These are phyloP conservation scores for Phocides pigmalion DNA, from an alignment of 1,140 invertebrate genomes.

Conservation along the genomic window DNA sequence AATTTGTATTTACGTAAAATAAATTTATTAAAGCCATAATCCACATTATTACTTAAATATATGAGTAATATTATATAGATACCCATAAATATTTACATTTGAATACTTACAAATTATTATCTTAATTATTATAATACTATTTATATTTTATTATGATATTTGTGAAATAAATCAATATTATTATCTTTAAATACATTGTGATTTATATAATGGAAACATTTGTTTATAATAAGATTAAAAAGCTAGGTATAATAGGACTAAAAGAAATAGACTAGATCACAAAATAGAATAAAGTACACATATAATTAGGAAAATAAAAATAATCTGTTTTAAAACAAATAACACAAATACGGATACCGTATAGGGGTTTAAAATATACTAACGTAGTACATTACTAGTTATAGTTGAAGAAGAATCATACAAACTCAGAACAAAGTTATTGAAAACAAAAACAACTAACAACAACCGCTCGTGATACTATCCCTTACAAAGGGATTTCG, in stretches of 20 bases:
- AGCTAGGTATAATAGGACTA: conserved; percentile 50
- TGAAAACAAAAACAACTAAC: conserved; percentile 69
- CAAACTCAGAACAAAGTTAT: conserved; percentile 73
- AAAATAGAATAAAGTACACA: conserved; percentile 38
- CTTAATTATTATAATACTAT: too few relatives aligned
- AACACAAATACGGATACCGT: conserved; percentile 82
- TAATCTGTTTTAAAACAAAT: conserved; percentile 64
- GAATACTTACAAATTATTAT: too few relatives aligned
- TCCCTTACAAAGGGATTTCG: conserved; percentile 66
- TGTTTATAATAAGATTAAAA: conserved; percentile 34
- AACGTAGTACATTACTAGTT: conserved; percentile 76
- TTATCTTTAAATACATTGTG: conserved; percentile 28
- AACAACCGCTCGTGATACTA: conserved; percentile 46
- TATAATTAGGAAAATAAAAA: conserved; percentile 44
- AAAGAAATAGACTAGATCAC: conserved; percentile 64
- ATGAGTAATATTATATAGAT: too few relatives aligned
- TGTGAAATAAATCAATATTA: conserved; percentile 4
- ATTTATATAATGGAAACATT: conserved; percentile 23
- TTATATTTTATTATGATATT: too few relatives aligned
- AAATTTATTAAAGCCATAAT: too few relatives aligned
- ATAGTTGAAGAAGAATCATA: conserved; percentile 71
- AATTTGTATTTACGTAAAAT: too few relatives aligned
- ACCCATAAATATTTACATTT: too few relatives aligned
- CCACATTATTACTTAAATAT: too few relatives aligned
- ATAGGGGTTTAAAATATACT: conserved; percentile 74